Evolutionary conservation across 2,797 vertebrate genomes (phyloP), one percentile per base, ranked within the genome.

Genomic region (Epinephelus awoara): DNA sequence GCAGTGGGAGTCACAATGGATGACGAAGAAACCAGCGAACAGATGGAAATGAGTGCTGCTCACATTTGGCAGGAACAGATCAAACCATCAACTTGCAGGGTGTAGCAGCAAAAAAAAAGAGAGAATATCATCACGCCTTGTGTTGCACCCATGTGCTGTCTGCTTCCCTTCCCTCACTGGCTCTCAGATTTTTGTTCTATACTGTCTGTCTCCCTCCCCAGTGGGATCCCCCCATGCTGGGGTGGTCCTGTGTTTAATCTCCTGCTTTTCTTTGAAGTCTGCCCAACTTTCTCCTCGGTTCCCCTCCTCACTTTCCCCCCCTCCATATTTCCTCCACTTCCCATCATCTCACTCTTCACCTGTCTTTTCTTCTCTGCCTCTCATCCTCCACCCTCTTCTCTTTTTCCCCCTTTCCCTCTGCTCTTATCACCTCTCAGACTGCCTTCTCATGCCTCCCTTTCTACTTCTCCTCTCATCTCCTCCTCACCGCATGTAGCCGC

Each of bases 251-350:
- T 76, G 44, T 85, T 84, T 79, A 88, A 87, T 79, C 75, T 72
- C 67, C 62, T 42, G 18, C 29, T 56, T 75, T 73, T 80, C 80
- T 89, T 85, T 89, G 59, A 89, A 87, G 85, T 83, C 72, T n/a
- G 38, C 25, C 78, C 62, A 80, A 72, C 74, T 84, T 79, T 75
- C 42, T 77, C 19, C 58, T 47, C 44, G 47, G 15, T 57, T 67
- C 65, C 17, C 57, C 23, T 63, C 56, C 29, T 58, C 17, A 19
- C 58, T 7, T 49, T 57, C 15, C 67, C 67, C 57, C 42, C 14
- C 27, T 67, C 49, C 44, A 34, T 14, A 52, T 67, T 70, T 66
- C 44, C 29, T 56, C 46, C 70, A 4, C 44, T 38, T 29, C 44
- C 23, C 42, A 23, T 67, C 34, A n/a, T 69, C 40, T 55, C 59